Evolutionary conservation across 2,797 vertebrate species (phyloP).

Genomic region (Coregonus sp.): DNA sequence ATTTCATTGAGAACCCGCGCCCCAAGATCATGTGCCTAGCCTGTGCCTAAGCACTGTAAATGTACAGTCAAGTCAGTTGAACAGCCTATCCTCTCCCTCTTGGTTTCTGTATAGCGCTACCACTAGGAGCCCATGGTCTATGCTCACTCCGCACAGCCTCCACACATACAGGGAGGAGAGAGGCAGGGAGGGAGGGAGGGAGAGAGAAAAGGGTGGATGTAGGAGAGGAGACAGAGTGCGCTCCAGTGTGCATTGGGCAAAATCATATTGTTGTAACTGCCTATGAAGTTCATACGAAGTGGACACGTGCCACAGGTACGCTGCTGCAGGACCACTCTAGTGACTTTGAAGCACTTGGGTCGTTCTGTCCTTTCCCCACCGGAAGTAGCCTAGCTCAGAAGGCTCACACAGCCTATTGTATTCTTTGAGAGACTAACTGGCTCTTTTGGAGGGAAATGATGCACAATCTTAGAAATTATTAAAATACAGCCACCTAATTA

Average conservation of each 20-base stretch:
- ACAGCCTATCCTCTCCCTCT: slow-evolving; percentile 57
- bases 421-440: no score
- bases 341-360: background rate
- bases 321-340: background rate
- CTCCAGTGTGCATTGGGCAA: slow-evolving; percentile 21
- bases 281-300: slow-evolving; percentile 27
- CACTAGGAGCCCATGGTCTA: slow-evolving; percentile 70
- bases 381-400: background rate
- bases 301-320: slow-evolving; percentile 4
- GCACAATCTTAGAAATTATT: no score
- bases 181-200: slow-evolving; percentile 6
- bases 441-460: no score
- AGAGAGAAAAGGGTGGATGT: slow-evolving; percentile 36
- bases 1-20: slow-evolving; percentile 27
- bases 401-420: no score
- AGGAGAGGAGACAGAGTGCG: slow-evolving; percentile 42
- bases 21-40: slow-evolving; percentile 46
- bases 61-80: slow-evolving; percentile 60
- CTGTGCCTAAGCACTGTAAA: slow-evolving; percentile 45
- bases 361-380: background rate
- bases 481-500: no score
- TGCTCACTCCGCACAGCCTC: slow-evolving; percentile 64
- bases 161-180: slow-evolving; percentile 52
- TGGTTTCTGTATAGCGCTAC: slow-evolving; percentile 58
- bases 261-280: slow-evolving; percentile 35